Evolutionary conservation across 2,113 vertebrate genomes (phyloP).

Genomic region (Uria lomvia): DNA sequence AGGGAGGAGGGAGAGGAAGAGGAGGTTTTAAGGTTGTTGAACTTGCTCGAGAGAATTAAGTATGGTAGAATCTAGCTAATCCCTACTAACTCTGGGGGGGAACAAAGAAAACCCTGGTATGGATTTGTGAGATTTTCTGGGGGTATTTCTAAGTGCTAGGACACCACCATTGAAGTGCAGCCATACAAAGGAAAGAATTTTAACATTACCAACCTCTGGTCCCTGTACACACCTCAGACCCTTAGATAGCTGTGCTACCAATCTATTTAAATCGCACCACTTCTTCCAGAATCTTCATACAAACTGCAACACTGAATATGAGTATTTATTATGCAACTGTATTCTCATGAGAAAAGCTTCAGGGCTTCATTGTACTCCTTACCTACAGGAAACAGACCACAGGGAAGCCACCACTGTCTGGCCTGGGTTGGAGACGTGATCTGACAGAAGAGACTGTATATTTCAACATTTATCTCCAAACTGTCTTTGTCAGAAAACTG

Average conservation of each 20-base stretch:
- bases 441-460: neutral
- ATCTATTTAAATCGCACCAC: neutral
- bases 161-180: neutral
- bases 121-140: neutral
- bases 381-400: neutral
- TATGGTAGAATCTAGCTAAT: neutral
- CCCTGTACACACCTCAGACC: neutral
- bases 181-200: neutral
- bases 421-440: neutral
- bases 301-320: neutral
- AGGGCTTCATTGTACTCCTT: neutral
- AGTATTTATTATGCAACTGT: neutral
- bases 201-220: neutral
- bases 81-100: neutral
- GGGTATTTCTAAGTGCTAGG: neutral
- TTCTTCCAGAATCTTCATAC: neutral
- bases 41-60: neutral
- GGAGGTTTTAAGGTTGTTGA: neutral
- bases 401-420: neutral
- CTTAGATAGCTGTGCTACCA: neutral
- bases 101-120: neutral
- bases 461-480: neutral
- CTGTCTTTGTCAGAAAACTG: neutral
- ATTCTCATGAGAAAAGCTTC: neutral
- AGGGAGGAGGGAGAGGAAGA: neutral